Evolutionary conservation across 2,797 vertebrate species (phyloP).

Genomic region (Spheniscus humboldti): DNA sequence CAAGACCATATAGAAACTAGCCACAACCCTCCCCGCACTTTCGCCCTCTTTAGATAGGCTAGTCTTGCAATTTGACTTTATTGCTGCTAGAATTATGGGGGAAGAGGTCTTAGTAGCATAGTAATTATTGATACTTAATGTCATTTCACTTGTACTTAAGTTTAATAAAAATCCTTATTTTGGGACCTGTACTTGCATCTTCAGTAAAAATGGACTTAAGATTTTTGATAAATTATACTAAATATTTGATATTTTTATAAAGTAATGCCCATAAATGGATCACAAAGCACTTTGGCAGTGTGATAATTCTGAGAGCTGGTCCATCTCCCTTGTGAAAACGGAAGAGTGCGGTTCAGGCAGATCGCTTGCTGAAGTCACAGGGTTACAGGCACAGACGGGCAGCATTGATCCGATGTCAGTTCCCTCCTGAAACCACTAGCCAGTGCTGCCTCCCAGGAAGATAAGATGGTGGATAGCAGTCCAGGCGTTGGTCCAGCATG

Average conservation of each 20-base stretch:
- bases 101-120: not conserved
- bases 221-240: not conserved
- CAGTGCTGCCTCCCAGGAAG: conserved; percentile 17
- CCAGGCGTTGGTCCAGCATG: conserved; percentile 39
- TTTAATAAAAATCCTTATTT: not conserved
- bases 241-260: not conserved
- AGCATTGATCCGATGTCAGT: not conserved
- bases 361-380: not conserved
- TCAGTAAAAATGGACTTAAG: not conserved
- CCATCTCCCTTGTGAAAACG: not conserved
- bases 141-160: not conserved
- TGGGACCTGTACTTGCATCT: not conserved
- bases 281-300: not conserved
- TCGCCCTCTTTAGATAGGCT: not conserved
- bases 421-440: not conserved
- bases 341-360: not conserved
- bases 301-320: not conserved
- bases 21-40: not conserved
- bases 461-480: not conserved
- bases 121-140: not conserved
- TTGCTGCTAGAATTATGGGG: not conserved
- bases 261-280: not conserved
- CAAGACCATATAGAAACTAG: not conserved
- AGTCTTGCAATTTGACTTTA: not conserved
- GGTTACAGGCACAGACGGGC: not conserved